Percentiles rank a stretch among this genome's conserved stretches.
These are phyloP conservation scores for Lacerta viridis DNA, from an alignment of 2,797 vertebrate genomes.

Conservation along the genomic window DNA sequence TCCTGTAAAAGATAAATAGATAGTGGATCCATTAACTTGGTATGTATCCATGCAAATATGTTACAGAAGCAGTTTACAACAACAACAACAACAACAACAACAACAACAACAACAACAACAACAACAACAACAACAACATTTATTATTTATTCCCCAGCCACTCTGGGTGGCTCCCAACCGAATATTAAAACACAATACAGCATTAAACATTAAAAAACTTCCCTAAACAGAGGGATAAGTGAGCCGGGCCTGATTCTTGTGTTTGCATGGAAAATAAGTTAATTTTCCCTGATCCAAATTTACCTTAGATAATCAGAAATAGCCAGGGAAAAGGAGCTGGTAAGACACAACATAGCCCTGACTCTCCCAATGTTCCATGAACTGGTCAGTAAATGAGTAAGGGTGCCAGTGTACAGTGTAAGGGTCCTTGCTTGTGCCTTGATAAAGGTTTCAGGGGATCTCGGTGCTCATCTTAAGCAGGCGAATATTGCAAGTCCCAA, in stretches of 20 bases:
- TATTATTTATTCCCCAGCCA: too few relatives aligned
- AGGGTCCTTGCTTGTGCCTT: neutral
- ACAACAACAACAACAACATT: too few relatives aligned
- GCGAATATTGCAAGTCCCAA: neutral
- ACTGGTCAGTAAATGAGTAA: neutral
- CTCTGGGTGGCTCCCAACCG: too few relatives aligned
- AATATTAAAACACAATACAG: too few relatives aligned
- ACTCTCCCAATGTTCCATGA: neutral
- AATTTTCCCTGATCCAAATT: neutral
- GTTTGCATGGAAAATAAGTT: slow-evolving; percentile 5
- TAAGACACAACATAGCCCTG: neutral
- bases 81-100: too few relatives aligned
- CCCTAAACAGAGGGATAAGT: slow-evolving; percentile 21
- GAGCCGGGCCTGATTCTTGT: neutral
- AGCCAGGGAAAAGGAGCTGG: neutral
- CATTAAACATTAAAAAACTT: too few relatives aligned
- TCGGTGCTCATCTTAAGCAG: neutral
- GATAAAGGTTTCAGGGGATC: neutral
- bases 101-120: too few relatives aligned
- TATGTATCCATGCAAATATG: slow-evolving; percentile 19
- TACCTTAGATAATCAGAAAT: neutral
- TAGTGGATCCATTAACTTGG: slow-evolving; percentile 10
- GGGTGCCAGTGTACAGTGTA: neutral
- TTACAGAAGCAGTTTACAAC: neutral
- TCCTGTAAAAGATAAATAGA: slow-evolving; percentile 5